phyloP scores from a whole-genome alignment of 2,113 vertebrate species.

The Eulemur rufifrons region DNA sequence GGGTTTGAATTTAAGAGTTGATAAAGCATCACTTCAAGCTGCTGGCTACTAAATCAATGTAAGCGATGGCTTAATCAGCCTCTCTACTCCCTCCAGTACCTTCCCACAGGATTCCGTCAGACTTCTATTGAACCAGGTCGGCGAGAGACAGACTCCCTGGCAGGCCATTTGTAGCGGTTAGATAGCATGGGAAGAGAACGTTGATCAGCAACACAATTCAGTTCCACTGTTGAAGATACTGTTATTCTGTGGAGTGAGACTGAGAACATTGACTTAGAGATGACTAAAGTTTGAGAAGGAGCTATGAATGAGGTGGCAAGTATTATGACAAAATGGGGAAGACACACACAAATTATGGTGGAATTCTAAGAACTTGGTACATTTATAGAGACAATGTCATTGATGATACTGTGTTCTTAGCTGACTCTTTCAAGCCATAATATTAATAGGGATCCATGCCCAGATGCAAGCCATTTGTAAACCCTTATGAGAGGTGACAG shows the following conservation, averaged over 20 bases:
- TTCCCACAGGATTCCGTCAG: constrained; percentile 60
- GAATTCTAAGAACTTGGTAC: background rate
- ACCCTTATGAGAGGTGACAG: background rate
- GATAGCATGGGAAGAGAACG: background rate
- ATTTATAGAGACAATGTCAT: background rate
- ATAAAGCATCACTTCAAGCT: constrained; percentile 82
- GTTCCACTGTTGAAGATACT: fast-evolving
- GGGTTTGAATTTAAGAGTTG: constrained; percentile 84
- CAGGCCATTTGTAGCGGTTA: constrained; percentile 36
- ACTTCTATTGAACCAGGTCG: constrained; percentile 32
- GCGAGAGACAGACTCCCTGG: constrained; percentile 2
- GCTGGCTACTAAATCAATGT: constrained; percentile 84
- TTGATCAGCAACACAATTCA: background rate
- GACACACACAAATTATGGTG: background rate
- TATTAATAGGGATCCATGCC: background rate
- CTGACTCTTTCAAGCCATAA: background rate
- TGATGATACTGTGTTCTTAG: fast-evolving
- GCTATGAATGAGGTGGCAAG: no score
- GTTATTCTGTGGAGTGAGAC: background rate
- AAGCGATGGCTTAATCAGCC: constrained; percentile 65
- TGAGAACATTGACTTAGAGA: background rate
- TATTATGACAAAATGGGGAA: background rate
- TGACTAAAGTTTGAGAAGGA: background rate
- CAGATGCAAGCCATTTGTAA: background rate
- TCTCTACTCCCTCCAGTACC: constrained; percentile 67